Base-by-base conservation (phyloP, 2,797 vertebrate genomes). In the Hippoglossus hippoglossus region DNA sequence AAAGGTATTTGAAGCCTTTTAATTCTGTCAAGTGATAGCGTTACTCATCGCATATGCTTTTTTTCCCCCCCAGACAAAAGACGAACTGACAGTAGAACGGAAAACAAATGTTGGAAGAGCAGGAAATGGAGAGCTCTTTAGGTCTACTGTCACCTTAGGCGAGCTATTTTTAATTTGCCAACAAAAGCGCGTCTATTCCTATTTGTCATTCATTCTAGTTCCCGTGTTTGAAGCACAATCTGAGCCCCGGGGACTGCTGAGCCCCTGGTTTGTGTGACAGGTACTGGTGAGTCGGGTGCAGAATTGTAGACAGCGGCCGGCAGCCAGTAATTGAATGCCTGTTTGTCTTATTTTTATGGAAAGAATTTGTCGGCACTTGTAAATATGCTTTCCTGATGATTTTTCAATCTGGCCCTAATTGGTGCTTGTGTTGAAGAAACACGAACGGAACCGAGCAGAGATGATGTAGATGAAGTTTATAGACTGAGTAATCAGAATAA, bases 81-180 rank as follows among this genome's bases (percentile, higher is more conserved):
- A 36, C 54, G 74, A 73, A 73, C 68, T 71, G 83, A 86, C 81
- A 80, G 57, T 49, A 58, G 66, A 87, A 77, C 28, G 61, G 64
- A 81, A 88, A 85, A 81, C 67, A 84, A 82, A 84, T 70, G 67
- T 79, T 84, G 66, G 47, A 83, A 78, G 62, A 55, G 36, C 22
- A 53, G 71, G 58, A 83, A 80, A 74, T 31, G 65, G 61, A 77
- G 64, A 73, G 58, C 34, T 74, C 73, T 89, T 78, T 81, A 57
- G 63, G 68, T 89, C 54, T 81, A 50, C 79, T 83, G 87, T 90
- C 89, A 91, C 91, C 83, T 80, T 34, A 82, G 89, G 86, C 75
- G 67, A 81, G 82, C 79, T 90, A 90, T 92, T 92, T 92, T 88
- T 90, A 89, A 90, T 91, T 90, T 87, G 73, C 73, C 68, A 86